Conservation (phyloP, 2,888 invertebrate species). For the Spisula solida region DNA sequence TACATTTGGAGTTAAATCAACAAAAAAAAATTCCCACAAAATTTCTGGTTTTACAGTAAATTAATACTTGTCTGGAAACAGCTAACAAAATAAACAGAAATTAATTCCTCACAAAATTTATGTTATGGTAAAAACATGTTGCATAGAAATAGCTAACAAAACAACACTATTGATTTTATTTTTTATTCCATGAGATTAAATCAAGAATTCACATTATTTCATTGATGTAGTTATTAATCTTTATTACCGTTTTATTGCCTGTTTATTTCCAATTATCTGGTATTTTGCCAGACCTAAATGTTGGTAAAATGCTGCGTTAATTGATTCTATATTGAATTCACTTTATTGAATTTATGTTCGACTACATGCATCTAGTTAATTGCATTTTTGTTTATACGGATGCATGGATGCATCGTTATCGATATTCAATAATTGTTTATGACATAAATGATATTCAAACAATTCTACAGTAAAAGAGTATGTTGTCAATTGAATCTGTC, state of each 20-base stretch:
- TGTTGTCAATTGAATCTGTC: too few relatives aligned
- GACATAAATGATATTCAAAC: too few relatives aligned
- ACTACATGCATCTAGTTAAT: background rate
- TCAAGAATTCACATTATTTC: background rate
- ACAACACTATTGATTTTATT: background rate
- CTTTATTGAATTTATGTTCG: background rate
- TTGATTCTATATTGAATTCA: background rate
- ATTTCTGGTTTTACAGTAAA: too few relatives aligned
- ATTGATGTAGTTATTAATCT: conserved; percentile 17
- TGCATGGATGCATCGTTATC: too few relatives aligned
- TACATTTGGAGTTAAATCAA: too few relatives aligned
- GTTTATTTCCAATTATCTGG: conserved; percentile 5
- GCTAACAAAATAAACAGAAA: too few relatives aligned
- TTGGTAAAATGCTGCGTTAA: background rate
- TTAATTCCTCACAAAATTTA: too few relatives aligned
- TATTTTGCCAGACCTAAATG: background rate
- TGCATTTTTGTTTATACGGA: background rate
- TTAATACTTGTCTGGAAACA: too few relatives aligned
- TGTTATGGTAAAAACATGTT: too few relatives aligned
- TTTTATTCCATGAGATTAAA: background rate
- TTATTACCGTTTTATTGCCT: background rate
- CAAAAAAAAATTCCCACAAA: too few relatives aligned
- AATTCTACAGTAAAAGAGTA: too few relatives aligned
- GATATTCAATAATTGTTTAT: too few relatives aligned
- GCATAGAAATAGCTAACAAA: background rate